A percentile compares a stretch with the other conserved stretches of the same genome.
Evolutionary conservation across 37 sponge, comb jelly and placozoan genomes (phyloP).

Genomic region (Halichondria panicea): DNA sequence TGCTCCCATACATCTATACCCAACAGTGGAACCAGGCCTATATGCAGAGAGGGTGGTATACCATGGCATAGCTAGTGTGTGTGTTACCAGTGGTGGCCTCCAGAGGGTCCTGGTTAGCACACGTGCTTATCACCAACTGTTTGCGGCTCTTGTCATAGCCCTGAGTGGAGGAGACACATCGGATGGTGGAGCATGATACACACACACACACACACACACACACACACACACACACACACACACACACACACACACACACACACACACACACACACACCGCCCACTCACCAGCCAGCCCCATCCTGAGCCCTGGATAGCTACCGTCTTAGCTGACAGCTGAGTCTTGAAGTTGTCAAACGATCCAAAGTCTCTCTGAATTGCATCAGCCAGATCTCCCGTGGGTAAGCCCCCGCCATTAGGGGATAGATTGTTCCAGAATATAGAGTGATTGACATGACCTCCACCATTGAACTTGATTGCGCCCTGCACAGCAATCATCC

Average conservation of each 20-base stretch:
- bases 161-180: conserved; percentile 14
- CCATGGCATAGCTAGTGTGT: background rate
- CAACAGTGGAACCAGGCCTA: conserved; percentile 90
- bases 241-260: too few relatives aligned
- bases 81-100: conserved; percentile 85
- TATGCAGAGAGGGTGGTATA: background rate
- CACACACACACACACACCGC: too few relatives aligned
- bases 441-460: conserved; percentile 99
- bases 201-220: too few relatives aligned
- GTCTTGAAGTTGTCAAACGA: conserved; percentile 78
- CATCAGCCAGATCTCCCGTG: conserved; percentile 68
- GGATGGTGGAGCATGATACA: background rate
- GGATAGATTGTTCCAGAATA: conserved; percentile 95
- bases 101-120: conserved; percentile 94
- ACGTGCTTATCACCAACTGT: conserved; percentile 70
- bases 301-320: conserved; percentile 92
- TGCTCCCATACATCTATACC: conserved; percentile 99
- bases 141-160: conserved; percentile 70
- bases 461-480: conserved; percentile 98
- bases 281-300: conserved; percentile 97
- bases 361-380: conserved; percentile 89
- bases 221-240: too few relatives aligned
- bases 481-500: conserved; percentile 66
- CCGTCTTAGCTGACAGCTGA: conserved; percentile 65
- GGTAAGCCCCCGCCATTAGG: conserved; percentile 92